These are phyloP conservation scores for Drosophila lowei DNA, from an alignment of 1,140 invertebrate species.

Conservation along the genomic window DNA sequence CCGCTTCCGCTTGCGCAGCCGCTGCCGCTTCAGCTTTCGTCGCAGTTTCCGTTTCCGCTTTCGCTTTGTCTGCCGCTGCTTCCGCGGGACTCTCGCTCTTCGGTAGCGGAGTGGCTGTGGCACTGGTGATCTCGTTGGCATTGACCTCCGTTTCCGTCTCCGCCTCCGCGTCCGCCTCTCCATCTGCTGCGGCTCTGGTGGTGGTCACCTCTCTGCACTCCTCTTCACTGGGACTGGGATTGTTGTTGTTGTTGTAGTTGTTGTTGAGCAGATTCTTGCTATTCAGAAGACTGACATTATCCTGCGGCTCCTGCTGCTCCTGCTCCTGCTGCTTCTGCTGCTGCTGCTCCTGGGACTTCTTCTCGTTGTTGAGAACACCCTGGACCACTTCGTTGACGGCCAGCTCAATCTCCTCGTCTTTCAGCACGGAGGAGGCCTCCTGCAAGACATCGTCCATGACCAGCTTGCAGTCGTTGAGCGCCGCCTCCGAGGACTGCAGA, in stretches of 20 bases:
- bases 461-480: slow-evolving; percentile 83
- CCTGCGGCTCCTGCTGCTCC: slow-evolving; percentile 23
- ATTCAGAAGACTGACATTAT: slow-evolving; percentile 72
- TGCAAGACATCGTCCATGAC: slow-evolving; percentile 69
- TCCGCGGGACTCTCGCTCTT: neutral
- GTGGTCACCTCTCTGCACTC: neutral
- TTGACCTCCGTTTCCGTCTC: slow-evolving; percentile 49
- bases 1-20: neutral
- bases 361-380: slow-evolving; percentile 79
- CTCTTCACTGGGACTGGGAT: slow-evolving; percentile 18
- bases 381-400: slow-evolving; percentile 84
- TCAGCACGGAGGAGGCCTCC: slow-evolving; percentile 84
- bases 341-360: slow-evolving; percentile 46
- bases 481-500: slow-evolving; percentile 85
- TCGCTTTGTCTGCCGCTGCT: slow-evolving; percentile 1
- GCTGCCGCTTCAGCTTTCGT: slow-evolving; percentile 21
- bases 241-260: slow-evolving; percentile 62
- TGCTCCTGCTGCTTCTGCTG: slow-evolving; percentile 11
- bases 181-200: slow-evolving; percentile 3
- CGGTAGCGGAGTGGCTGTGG: too few species aligned
- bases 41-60: slow-evolving; percentile 17
- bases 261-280: slow-evolving; percentile 78
- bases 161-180: neutral
- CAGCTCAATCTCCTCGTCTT: slow-evolving; percentile 84
- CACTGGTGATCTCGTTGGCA: slow-evolving; percentile 59